phyloP scores from a whole-genome alignment of 2,888 invertebrate genomes.

The Eupithecia subumbrata region DNA sequence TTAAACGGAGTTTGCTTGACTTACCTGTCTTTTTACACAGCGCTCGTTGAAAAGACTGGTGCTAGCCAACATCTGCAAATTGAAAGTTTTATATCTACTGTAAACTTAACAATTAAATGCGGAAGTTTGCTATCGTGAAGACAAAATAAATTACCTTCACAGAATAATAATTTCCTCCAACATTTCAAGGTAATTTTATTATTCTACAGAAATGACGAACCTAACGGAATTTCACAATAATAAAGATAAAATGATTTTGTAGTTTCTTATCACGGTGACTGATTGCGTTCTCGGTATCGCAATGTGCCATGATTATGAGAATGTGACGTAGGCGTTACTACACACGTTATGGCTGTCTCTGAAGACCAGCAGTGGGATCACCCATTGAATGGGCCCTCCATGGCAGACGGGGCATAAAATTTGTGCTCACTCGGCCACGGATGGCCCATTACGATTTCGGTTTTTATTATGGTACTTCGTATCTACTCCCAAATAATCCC shows the following conservation, averaged over 20 bases:
- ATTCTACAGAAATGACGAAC: neutral
- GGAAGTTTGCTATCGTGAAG: neutral
- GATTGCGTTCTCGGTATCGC: neutral
- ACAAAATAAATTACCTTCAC: neutral
- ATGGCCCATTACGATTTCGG: no score
- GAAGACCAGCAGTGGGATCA: neutral
- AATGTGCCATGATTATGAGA: neutral
- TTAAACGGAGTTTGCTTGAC: neutral
- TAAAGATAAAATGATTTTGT: slow-evolving; percentile 34
- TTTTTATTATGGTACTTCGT: no score
- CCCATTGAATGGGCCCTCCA: no score
- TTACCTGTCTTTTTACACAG: neutral
- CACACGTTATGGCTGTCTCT: neutral
- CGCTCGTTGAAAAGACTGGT: neutral
- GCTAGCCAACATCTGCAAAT: neutral
- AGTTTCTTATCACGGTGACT: slow-evolving; percentile 9
- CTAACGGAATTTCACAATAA: neutral
- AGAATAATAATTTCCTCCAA: neutral
- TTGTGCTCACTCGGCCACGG: no score
- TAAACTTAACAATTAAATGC: neutral
- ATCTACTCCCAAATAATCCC: no score
- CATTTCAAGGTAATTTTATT: neutral
- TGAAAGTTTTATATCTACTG: neutral
- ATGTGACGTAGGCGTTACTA: neutral
- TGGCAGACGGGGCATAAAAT: no score